Conservation (phyloP, 2,888 invertebrate genomes). For the Cryptocephalus moraei region DNA sequence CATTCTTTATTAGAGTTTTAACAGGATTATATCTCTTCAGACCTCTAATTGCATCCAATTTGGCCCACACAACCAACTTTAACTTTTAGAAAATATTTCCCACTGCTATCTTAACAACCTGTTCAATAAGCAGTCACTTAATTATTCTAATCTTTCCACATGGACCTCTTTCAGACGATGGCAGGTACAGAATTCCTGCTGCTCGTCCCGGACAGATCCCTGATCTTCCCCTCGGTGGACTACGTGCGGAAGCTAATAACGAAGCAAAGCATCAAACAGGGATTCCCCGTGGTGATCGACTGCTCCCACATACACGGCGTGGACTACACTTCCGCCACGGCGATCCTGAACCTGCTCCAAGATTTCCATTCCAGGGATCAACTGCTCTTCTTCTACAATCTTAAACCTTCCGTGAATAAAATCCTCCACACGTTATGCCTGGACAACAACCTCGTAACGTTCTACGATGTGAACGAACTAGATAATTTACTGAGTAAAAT, state of each 20-base stretch:
- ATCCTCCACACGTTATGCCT: no score
- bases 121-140: background rate
- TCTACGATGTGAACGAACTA: no score
- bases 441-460: no score
- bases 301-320: slow-evolving; percentile 82
- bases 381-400: slow-evolving; percentile 69
- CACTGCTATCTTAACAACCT: background rate
- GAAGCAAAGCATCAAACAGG: slow-evolving; percentile 62
- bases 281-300: slow-evolving; percentile 72
- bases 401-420: slow-evolving; percentile 63
- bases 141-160: background rate
- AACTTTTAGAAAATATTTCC: no score
- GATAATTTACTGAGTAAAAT: no score
- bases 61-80: no score
- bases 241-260: slow-evolving; percentile 78
- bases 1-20: no score
- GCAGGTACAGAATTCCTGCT: slow-evolving; percentile 66
- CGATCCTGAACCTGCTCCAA: slow-evolving; percentile 61
- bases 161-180: slow-evolving; percentile 45
- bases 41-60: no score
- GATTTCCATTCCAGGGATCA: slow-evolving; percentile 66
- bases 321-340: slow-evolving; percentile 79
- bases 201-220: slow-evolving; percentile 77
- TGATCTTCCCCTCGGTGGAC: slow-evolving; percentile 84
- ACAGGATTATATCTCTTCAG: no score